These are phyloP conservation scores for Myzus persicae DNA, from an alignment of 1,140 invertebrate species.

Conservation along the genomic window DNA sequence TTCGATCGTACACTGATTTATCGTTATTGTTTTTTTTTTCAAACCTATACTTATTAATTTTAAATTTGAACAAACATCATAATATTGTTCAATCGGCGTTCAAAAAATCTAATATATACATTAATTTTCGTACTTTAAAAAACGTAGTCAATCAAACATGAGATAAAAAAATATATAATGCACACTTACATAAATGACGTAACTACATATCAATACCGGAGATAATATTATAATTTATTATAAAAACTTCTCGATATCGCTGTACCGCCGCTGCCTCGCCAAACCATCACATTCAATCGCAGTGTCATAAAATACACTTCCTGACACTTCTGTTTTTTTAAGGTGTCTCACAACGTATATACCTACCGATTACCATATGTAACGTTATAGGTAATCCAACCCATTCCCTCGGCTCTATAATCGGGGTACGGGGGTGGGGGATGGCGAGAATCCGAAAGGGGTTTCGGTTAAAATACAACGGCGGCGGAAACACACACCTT, in stretches of 20 bases:
- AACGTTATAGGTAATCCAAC: neutral
- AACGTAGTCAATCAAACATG: too few relatives aligned
- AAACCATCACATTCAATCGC: neutral
- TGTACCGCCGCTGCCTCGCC: neutral
- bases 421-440: too few relatives aligned
- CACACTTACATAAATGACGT: neutral
- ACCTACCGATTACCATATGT: neutral
- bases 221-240: neutral
- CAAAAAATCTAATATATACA: too few relatives aligned
- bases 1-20: neutral
- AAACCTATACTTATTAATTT: too few relatives aligned
- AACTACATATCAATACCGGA: neutral
- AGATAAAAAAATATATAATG: neutral
- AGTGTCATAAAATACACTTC: conserved; percentile 26
- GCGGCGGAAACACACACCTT: neutral
- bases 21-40: neutral
- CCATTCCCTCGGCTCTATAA: neutral
- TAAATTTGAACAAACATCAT: too few relatives aligned
- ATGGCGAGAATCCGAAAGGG: neutral
- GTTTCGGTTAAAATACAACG: neutral
- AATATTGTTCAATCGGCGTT: too few relatives aligned
- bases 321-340: neutral
- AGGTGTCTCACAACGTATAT: neutral
- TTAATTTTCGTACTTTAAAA: too few relatives aligned
- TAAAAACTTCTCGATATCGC: conserved; percentile 2